These are phyloP conservation scores for Heliconius sara DNA, from an alignment of 2,888 invertebrate genomes.

Conservation along the genomic window DNA sequence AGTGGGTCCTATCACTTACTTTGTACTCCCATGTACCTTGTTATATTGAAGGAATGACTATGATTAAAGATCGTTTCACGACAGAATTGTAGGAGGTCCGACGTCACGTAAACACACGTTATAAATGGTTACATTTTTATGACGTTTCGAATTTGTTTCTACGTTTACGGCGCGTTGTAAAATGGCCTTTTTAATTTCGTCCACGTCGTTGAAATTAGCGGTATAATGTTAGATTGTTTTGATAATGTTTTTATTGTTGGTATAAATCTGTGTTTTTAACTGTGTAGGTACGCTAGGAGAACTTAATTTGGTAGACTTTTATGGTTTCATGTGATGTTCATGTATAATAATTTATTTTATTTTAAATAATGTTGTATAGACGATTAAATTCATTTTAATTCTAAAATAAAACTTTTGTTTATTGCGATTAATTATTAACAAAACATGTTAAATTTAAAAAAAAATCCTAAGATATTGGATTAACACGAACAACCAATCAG, in stretches of 20 bases:
- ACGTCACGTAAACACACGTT: constrained; percentile 40
- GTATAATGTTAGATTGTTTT: constrained; percentile 36
- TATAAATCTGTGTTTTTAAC: constrained; percentile 33
- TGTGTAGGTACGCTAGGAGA: constrained; percentile 10
- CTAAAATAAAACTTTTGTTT: not conserved
- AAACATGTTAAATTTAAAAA: too few species aligned
- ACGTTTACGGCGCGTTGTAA: constrained; percentile 40
- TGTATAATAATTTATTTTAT: not conserved
- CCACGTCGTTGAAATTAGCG: constrained; percentile 37
- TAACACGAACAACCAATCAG: not conserved
- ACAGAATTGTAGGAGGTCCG: constrained; percentile 44
- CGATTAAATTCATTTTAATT: not conserved
- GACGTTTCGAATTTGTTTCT: constrained; percentile 42
- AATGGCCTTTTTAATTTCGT: constrained; percentile 41
- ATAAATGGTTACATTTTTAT: constrained; percentile 44
- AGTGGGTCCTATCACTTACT: constrained; percentile 49
- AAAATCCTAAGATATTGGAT: too few species aligned
- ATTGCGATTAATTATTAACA: not conserved
- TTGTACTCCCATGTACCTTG: constrained; percentile 42
- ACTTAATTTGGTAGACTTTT: constrained; percentile 26
- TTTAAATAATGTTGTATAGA: not conserved
- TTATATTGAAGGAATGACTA: constrained; percentile 44
- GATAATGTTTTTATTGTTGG: constrained; percentile 39
- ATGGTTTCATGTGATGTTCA: not conserved
- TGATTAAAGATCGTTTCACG: constrained; percentile 47